phyloP scores from a whole-genome alignment of 2,888 invertebrate species.

The Drosophila yooni region DNA sequence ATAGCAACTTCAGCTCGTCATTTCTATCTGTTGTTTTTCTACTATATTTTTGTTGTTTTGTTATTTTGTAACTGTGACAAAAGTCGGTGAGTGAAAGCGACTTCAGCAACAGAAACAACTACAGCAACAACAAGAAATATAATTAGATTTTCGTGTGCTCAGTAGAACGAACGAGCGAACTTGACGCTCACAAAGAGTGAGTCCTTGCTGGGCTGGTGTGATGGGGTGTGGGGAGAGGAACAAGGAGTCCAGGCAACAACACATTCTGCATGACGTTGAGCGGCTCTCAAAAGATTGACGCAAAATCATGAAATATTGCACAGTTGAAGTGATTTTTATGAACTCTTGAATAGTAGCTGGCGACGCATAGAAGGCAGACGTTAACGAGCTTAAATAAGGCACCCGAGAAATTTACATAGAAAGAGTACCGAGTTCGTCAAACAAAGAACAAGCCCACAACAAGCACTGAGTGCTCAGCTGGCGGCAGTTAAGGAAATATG shows the following conservation, averaged over 20 bases:
- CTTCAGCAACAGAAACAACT: conserved; percentile 23
- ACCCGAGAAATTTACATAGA: conserved; percentile 47
- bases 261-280: conserved; percentile 31
- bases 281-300: conserved; percentile 67
- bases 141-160: conserved; percentile 73
- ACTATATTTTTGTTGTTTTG: conserved; percentile 17
- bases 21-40: not conserved
- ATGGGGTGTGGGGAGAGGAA: not conserved
- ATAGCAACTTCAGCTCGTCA: conserved; percentile 3
- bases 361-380: conserved; percentile 30
- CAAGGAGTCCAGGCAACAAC: not conserved
- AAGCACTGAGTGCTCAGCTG: not conserved
- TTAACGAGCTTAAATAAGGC: conserved; percentile 71
- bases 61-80: conserved; percentile 60
- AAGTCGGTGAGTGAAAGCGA: conserved; percentile 54
- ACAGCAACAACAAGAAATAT: conserved; percentile 45
- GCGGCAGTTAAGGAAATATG: not conserved
- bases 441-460: conserved; percentile 1
- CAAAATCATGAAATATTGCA: conserved; percentile 75
- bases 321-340: conserved; percentile 79
- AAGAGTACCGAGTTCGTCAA: conserved; percentile 29
- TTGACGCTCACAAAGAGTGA: conserved; percentile 49
- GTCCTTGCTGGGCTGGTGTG: not conserved
- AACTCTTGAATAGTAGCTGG: conserved; percentile 69
- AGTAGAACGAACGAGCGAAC: conserved; percentile 63